Conservation (phyloP, 2,888 invertebrate species). For the Drosophila borealis region DNA sequence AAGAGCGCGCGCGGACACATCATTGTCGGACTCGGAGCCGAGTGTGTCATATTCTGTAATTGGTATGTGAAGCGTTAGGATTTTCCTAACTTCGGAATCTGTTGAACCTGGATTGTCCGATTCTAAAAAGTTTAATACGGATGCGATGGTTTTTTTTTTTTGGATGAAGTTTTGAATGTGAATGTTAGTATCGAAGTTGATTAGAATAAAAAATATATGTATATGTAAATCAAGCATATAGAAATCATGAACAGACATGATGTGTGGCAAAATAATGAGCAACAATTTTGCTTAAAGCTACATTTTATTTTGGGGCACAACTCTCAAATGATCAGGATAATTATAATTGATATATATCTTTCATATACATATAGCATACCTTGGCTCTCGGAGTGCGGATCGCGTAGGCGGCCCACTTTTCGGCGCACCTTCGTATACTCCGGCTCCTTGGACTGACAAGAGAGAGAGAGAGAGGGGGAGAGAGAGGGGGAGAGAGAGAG, state of each 20-base stretch:
- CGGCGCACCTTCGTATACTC: slow-evolving; percentile 93
- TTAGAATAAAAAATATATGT: slow-evolving; percentile 41
- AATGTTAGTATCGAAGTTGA: slow-evolving; percentile 62
- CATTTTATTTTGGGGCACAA: slow-evolving; percentile 17
- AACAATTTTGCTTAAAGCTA: slow-evolving; percentile 74
- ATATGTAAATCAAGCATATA: slow-evolving; percentile 17
- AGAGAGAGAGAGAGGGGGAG: neutral
- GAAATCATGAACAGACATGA: slow-evolving; percentile 28
- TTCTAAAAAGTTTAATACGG: slow-evolving; percentile 88
- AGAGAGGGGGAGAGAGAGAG: neutral
- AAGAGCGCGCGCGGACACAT: slow-evolving; percentile 89
- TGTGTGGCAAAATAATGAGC: slow-evolving; percentile 49
- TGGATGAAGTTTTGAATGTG: slow-evolving; percentile 70
- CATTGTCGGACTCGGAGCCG: slow-evolving; percentile 92
- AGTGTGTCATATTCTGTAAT: slow-evolving; percentile 96
- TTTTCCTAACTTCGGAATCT: slow-evolving; percentile 97
- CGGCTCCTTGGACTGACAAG: slow-evolving; percentile 88
- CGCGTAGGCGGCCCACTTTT: slow-evolving; percentile 91
- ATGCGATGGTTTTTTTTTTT: slow-evolving; percentile 82
- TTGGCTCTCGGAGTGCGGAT: slow-evolving; percentile 94
- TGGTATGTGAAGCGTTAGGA: slow-evolving; percentile 95
- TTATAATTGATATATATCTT: slow-evolving; percentile 5
- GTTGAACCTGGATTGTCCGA: slow-evolving; percentile 97
- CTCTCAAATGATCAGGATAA: slow-evolving; percentile 13
- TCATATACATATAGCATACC: slow-evolving; percentile 86